Base-by-base conservation (phyloP, 2,888 invertebrate genomes). In the Ernsta delagoae region DNA sequence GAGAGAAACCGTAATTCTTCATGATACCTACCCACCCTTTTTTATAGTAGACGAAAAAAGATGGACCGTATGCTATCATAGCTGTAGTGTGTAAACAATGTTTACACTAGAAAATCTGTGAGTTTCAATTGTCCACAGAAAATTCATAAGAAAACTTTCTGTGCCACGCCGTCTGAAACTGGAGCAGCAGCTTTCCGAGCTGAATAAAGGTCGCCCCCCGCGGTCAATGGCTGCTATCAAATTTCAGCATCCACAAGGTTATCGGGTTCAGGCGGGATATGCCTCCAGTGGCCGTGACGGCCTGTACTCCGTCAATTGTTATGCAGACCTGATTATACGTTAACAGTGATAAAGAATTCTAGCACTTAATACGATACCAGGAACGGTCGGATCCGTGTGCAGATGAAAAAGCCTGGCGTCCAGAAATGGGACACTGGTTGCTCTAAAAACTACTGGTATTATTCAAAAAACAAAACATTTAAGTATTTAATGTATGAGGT, bases 211-310 rank as follows among this genome's bases (percentile, higher is more conserved):
- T 62, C 57, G 57, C 56, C 31, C 62, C 62, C 59, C 56, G 62
- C 68, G 71, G 71, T 71, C 82, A 83, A 80, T 83, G 82, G 80
- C 82, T 72, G 80, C 78, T 77, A 78, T 85, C 87, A 72, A 75
- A 78, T 86, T 78, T 81, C 85, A 78, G 83, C 48, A 48, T 82
- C 78, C 74, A 71, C 82, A 69, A 69, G 68, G 68, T 63, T 63
- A 59, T 60, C 41, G 62, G 67, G 60, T 62, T 68, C 67, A 39
- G 43, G 67, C 67, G 56, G 56, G 61, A 68, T 57, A 56, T 24
- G 24, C 36, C 53, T 16, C 54, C 68, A 62, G 62, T 57, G 68
- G 39, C 68, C 68, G 68, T 68, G 62, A 68, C 68, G 62, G n/a
- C 54, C 53, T 16, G 24, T 63, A 24, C 66, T 53, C 8, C 5